Evolutionary conservation across 2,113 vertebrate genomes (phyloP).

Genomic region (Lampris megalopsis): DNA sequence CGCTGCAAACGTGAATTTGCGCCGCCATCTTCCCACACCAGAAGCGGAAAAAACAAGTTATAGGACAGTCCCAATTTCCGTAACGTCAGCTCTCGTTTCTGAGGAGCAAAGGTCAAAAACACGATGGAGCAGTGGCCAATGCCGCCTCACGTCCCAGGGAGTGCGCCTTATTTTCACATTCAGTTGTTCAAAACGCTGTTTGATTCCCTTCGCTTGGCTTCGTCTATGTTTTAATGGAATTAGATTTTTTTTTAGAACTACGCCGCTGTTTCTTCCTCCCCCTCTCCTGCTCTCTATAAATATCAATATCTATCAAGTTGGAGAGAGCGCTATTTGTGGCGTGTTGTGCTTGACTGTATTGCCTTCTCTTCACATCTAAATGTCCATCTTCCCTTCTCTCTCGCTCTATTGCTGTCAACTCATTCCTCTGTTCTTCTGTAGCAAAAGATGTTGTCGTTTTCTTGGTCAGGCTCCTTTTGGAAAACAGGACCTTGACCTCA

Average conservation of each 20-base stretch:
- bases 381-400: too few relatives aligned
- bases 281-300: neutral
- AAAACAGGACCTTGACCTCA: neutral
- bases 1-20: too few relatives aligned
- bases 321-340: too few relatives aligned
- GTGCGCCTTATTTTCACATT: conserved; percentile 16
- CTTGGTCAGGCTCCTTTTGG: neutral
- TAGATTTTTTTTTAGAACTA: conserved; percentile 6
- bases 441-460: too few relatives aligned
- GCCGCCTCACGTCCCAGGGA: neutral
- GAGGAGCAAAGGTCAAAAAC: conserved; percentile 29
- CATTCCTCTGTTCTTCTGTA: too few relatives aligned
- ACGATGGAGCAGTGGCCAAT: conserved; percentile 25
- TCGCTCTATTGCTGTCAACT: too few relatives aligned
- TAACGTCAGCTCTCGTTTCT: conserved; percentile 37
- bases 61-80: too few relatives aligned
- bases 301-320: neutral
- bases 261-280: neutral
- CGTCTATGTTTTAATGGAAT: conserved; percentile 15
- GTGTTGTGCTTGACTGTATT: too few relatives aligned
- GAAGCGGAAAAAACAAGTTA: too few relatives aligned
- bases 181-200: neutral
- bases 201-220: too few relatives aligned
- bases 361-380: too few relatives aligned
- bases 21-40: too few relatives aligned